A percentile compares a stretch with the other conserved stretches of the same genome.
Conservation (phyloP, 1,140 invertebrate genomes). For the Dryas iulia region DNA sequence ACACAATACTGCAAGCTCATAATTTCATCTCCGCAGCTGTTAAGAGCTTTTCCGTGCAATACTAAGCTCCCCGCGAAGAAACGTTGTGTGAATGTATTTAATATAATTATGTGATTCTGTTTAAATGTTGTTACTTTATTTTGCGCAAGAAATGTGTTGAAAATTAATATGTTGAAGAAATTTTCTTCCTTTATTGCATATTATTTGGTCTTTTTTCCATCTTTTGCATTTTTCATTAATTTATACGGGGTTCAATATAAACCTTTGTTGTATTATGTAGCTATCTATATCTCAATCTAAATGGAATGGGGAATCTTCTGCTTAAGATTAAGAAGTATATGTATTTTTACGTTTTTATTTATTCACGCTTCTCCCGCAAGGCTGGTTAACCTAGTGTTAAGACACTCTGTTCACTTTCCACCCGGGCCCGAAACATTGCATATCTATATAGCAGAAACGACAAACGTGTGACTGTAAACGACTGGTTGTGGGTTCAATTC, state of each 20-base stretch:
- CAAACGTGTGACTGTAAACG: too few relatives aligned
- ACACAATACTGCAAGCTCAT: conserved; percentile 36
- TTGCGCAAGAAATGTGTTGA: neutral
- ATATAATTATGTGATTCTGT: conserved; percentile 4
- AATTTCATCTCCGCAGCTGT: conserved; percentile 38
- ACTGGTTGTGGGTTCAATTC: too few relatives aligned
- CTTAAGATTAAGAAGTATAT: too few relatives aligned
- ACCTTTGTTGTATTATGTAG: too few relatives aligned
- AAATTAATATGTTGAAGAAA: neutral
- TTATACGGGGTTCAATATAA: too few relatives aligned
- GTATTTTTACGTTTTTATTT: too few relatives aligned
- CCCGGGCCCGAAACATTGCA: neutral
- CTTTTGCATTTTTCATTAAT: too few relatives aligned
- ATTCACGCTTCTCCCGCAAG: too few relatives aligned
- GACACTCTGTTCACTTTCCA: neutral
- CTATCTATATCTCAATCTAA: too few relatives aligned
- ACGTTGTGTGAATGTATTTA: conserved; percentile 24
- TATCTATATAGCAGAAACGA: too few relatives aligned
- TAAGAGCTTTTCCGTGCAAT: conserved; percentile 36
- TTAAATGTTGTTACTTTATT: neutral
- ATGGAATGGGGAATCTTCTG: too few relatives aligned
- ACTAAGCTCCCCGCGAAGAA: conserved; percentile 23
- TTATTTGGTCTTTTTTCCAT: too few relatives aligned
- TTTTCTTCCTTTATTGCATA: neutral
- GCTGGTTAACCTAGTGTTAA: neutral